Conservation (phyloP, 1,140 invertebrate genomes). For the Wasmannia auropunctata region DNA sequence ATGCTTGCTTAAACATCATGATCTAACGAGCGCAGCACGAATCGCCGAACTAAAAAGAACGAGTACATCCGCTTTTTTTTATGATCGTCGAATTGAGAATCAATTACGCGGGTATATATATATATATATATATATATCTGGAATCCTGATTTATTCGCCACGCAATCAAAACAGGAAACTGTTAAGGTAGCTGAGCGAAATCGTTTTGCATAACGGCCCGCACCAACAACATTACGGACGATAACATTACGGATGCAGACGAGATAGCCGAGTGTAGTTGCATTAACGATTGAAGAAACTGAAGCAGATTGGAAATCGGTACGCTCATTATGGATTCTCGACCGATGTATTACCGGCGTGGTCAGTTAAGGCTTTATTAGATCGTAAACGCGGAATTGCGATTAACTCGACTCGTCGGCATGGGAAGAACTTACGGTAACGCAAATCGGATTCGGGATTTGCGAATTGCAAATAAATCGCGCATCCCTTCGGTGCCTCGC, state of each 20-base stretch:
- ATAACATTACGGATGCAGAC: constrained; percentile 42
- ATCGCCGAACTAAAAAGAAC: neutral
- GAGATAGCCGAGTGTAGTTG: constrained; percentile 1
- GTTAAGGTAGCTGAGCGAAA: constrained; percentile 9
- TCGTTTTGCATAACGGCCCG: constrained; percentile 34
- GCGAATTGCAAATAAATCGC: neutral
- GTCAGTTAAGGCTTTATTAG: neutral
- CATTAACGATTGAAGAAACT: constrained; percentile 38
- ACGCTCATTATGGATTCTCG: constrained; percentile 23
- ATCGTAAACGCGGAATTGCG: neutral
- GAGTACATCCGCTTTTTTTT: neutral
- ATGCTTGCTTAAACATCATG: neutral
- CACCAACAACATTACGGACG: constrained; percentile 12
- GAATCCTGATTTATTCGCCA: constrained; percentile 16
- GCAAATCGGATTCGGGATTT: neutral
- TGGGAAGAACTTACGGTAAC: neutral
- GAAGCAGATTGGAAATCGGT: constrained; percentile 26
- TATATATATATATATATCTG: too few species aligned
- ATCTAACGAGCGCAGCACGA: neutral
- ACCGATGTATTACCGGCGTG: constrained; percentile 17
- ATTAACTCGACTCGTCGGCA: neutral
- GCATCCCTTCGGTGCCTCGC: neutral
- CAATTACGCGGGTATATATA: constrained; percentile 23
- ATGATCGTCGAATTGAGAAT: constrained; percentile 10
- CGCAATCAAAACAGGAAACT: constrained; percentile 31